Base-by-base conservation (phyloP, 2,113 vertebrate genomes). In the Ginglymostoma cirratum region DNA sequence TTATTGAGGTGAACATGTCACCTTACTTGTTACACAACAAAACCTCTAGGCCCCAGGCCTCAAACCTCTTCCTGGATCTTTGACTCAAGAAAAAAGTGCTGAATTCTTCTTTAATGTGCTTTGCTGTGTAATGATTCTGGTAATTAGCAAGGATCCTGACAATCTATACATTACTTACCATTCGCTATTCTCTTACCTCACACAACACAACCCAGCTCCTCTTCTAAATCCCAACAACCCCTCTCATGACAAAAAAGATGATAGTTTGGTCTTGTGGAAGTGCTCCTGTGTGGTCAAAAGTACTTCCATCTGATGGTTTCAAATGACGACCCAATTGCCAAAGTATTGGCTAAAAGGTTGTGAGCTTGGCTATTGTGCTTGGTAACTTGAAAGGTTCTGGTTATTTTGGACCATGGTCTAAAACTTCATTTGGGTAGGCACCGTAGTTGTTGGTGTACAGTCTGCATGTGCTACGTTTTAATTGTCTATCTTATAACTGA, bases 361-460 rank as follows among this genome's bases (percentile, higher is more conserved):
- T 65, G 61, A 93, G 19, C 55, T 93, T 93, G 10, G 42, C 45
- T 4, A 70, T 70, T 95, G 94, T 95, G 94, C 94, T 95, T 72
- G 89, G 89, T n/a, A 38, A 65, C 34, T 93, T 93, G 61, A 66
- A 48, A 76, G 52, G 94, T 95, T 14, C 24, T 72, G 38, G 10
- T 14, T 61, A n/a, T 34, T 66, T 93, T 93, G 89, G 61, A 21
- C 89, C 69, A 76, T 42, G 17, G 67, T 52, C 61, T n/a, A 67
- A 93, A 93, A 19, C 69, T 72, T 45, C 34, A 61, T 61, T 90
- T 61, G 1, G 66, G 67, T 52, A 52, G 94, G 27, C 38, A 95
- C 38, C 48, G 30, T 42, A 95, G 65, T 95, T 42, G 52, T 12
- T 94, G 66, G 17, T 5, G 27, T 61, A 76, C 21, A 45, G 45